Percentiles rank a stretch among this genome's conserved stretches.
These are phyloP conservation scores for Torymus texanus DNA, from an alignment of 2,888 invertebrate genomes.

Conservation along the genomic window DNA sequence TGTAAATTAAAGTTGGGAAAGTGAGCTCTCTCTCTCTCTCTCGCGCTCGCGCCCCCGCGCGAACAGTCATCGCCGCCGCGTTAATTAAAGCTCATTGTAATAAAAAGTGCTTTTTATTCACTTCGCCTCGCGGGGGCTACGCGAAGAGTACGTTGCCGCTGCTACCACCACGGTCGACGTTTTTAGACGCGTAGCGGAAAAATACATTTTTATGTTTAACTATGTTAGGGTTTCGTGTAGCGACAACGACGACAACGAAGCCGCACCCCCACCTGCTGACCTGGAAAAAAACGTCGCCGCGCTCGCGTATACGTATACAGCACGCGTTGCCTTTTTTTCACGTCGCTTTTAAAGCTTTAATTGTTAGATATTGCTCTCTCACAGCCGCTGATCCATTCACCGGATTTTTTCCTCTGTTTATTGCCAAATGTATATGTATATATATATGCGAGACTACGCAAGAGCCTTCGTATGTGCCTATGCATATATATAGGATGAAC, in stretches of 20 bases:
- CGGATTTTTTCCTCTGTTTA: conserved; percentile 31
- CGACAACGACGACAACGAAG: not conserved
- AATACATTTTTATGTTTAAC: conserved; percentile 70
- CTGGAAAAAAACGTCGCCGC: conserved; percentile 23
- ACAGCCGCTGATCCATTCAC: conserved; percentile 24
- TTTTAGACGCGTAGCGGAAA: conserved; percentile 37
- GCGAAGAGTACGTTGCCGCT: conserved; percentile 44
- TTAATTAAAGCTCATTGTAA: conserved; percentile 73
- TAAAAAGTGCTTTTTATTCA: conserved; percentile 70
- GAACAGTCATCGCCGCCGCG: conserved; percentile 66
- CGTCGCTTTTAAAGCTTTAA: conserved; percentile 65
- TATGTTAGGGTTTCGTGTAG: conserved; percentile 64
- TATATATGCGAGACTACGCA: not conserved
- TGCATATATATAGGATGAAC: too few species aligned
- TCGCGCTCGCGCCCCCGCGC: conserved; percentile 57
- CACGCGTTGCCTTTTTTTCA: not conserved
- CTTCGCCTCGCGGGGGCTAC: conserved; percentile 62
- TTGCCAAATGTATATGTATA: not conserved
- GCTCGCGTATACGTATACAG: not conserved
- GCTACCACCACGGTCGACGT: conserved; percentile 5
- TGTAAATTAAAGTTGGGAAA: conserved; percentile 70
- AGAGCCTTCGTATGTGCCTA: too few species aligned
- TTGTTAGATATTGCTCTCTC: conserved; percentile 58
- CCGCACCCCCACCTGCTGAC: conserved; percentile 19
- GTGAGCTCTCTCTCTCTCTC: too few species aligned